A percentile compares a stretch with the other conserved stretches of the same genome.
phyloP scores from a whole-genome alignment of 2,797 vertebrate species.

The Epinephelus awoara region DNA sequence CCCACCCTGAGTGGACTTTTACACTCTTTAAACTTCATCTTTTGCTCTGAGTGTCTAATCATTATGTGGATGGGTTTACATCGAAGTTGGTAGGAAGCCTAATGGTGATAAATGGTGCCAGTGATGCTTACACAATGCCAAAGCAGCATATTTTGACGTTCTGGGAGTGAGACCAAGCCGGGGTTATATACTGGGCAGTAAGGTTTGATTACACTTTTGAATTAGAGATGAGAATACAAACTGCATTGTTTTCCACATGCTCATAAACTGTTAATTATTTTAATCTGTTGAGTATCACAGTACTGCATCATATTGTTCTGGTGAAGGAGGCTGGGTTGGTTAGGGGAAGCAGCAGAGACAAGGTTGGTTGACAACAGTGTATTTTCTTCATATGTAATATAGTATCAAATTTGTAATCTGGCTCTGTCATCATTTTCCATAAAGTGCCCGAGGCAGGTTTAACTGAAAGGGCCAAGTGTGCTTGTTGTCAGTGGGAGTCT shows the following conservation, averaged over 20 bases:
- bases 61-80: too few species aligned
- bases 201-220: not conserved
- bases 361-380: not conserved
- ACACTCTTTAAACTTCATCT: too few species aligned
- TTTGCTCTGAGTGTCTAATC: too few species aligned
- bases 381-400: constrained; percentile 5
- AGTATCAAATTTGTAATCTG: not conserved
- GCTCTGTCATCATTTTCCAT: constrained; percentile 5
- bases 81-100: too few species aligned
- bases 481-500: constrained; percentile 5
- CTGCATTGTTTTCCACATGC: not conserved
- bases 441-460: not conserved
- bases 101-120: too few species aligned
- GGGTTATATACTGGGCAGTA: not conserved
- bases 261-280: not conserved
- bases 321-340: not conserved
- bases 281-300: not conserved
- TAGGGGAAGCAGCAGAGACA: not conserved
- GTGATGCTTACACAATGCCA: too few species aligned
- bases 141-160: too few species aligned
- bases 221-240: not conserved
- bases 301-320: not conserved
- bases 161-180: too few species aligned
- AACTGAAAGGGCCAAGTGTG: not conserved
- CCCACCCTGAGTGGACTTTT: too few species aligned